Base-by-base conservation (phyloP, 2,797 vertebrate species). In the Gambusia yucatana region DNA sequence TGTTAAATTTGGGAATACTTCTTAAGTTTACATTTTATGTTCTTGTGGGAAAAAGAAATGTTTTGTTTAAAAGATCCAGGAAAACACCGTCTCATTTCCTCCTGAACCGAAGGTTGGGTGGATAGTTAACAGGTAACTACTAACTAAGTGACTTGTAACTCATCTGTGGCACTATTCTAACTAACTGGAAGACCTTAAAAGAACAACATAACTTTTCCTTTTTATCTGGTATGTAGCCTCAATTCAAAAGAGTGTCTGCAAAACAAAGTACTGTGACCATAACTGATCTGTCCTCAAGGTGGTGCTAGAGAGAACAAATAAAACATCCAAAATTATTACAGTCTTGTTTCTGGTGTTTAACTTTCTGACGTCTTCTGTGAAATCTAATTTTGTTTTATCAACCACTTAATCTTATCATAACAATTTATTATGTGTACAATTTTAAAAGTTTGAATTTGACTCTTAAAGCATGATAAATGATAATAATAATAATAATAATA, bases 271-370 rank as follows among this genome's bases (percentile, higher is more conserved):
- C 39, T 22, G 63, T 67, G 9, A 20, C 36, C 63, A 41, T 20
- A 4, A 25, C 63, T 43, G 65, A 43, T 69, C 13, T 44, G 41
- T 69, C 39, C 65, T 69, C 65, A 43, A 41, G 65, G 41, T 43
- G 65, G 65, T 69, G 65, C 65, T 69, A 44, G 65, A 69, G 65
- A 69, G 39, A 69, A 8, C 20, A 69, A 43, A 69, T 48, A 6
- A 6, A 33, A 50, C 16, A 6, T 72, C 9, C 17, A 50, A 25
- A 48, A 50, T 72, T 4, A 33, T 33, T 8, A 33, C 8, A 7
- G 3, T 50, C 2, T 20, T 30, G 7, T 33, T 33, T 47, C 8
- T 33, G 0, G 17, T 72, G 28, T 50, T 36, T 33, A 48, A 67
- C 39, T 11, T 65, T 20, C 61, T 61, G 30, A 36, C 16, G 3